Conservation (phyloP, 2,888 invertebrate genomes). For the Cyaniris semiargus region DNA sequence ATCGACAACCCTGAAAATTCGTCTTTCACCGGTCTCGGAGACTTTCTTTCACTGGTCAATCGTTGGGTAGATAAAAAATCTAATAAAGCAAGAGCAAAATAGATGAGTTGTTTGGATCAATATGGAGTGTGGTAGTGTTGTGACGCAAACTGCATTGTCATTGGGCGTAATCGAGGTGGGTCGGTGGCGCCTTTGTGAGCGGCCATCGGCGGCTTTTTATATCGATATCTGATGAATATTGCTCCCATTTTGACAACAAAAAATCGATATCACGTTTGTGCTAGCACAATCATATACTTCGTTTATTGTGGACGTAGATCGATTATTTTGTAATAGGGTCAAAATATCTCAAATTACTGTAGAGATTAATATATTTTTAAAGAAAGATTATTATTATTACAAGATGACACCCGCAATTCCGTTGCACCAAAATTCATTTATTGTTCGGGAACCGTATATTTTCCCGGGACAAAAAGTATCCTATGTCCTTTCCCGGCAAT, state of each 20-base stretch:
- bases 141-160: slow-evolving; percentile 72
- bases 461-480: too few species aligned
- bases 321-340: slow-evolving; percentile 3
- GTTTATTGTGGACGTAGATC: slow-evolving; percentile 40
- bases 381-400: too few species aligned
- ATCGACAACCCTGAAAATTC: slow-evolving; percentile 32
- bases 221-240: slow-evolving; percentile 77
- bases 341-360: background rate
- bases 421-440: too few species aligned
- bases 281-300: slow-evolving; percentile 46
- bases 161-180: slow-evolving; percentile 77
- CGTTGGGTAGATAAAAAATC: slow-evolving; percentile 61
- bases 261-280: slow-evolving; percentile 55
- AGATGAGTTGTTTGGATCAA: slow-evolving; percentile 76
- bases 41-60: slow-evolving; percentile 49
- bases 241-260: slow-evolving; percentile 76
- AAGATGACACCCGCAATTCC: too few species aligned
- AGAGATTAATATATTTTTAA: too few species aligned
- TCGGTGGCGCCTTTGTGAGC: slow-evolving; percentile 76
- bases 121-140: slow-evolving; percentile 74
- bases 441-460: too few species aligned
- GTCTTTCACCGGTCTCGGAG: slow-evolving; percentile 36
- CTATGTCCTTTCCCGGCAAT: too few species aligned
- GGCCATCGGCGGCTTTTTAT: slow-evolving; percentile 75
- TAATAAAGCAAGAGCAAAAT: slow-evolving; percentile 74